A percentile compares a stretch with the other conserved stretches of the same genome.
These are phyloP conservation scores for Etheostoma perlongum DNA, from an alignment of 2,797 vertebrate genomes.

Conservation along the genomic window DNA sequence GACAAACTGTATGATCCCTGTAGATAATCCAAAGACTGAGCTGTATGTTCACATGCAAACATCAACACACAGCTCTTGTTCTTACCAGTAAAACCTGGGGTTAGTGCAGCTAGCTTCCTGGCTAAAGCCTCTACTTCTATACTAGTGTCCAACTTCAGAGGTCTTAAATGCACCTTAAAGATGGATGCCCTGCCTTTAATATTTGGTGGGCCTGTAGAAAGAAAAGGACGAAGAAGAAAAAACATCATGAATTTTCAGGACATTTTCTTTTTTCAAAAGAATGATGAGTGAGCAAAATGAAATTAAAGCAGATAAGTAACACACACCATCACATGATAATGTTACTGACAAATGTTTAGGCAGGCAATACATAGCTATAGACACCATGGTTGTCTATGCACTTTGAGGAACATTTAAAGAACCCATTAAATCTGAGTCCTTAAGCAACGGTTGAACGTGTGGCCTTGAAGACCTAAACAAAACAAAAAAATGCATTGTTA, in stretches of 20 bases:
- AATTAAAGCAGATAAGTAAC: not conserved
- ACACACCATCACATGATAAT: not conserved
- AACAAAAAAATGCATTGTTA: not conserved
- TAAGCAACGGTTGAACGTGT: not conserved
- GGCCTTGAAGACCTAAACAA: not conserved
- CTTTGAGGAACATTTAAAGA: not conserved
- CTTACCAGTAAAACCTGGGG: conserved; percentile 95
- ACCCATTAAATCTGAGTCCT: not conserved
- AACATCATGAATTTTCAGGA: not conserved
- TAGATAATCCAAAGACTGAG: not conserved
- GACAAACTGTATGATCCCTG: not conserved
- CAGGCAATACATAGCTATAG: no score
- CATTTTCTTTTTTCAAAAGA: not conserved
- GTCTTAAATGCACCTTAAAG: conserved; percentile 96
- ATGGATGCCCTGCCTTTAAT: conserved; percentile 96
- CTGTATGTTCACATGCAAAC: not conserved
- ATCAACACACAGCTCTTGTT: not conserved
- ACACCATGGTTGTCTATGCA: not conserved
- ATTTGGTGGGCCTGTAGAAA: conserved; percentile 90
- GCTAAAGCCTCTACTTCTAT: conserved; percentile 90
- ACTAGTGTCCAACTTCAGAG: conserved; percentile 88
- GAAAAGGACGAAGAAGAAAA: conserved; percentile 18
- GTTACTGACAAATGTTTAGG: not conserved
- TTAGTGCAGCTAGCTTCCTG: conserved; percentile 92
- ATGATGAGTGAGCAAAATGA: not conserved